Percentiles rank a stretch among this genome's conserved stretches.
Evolutionary conservation across 2,888 invertebrate genomes (phyloP).

Genomic region (Himalopsyche japonica): DNA sequence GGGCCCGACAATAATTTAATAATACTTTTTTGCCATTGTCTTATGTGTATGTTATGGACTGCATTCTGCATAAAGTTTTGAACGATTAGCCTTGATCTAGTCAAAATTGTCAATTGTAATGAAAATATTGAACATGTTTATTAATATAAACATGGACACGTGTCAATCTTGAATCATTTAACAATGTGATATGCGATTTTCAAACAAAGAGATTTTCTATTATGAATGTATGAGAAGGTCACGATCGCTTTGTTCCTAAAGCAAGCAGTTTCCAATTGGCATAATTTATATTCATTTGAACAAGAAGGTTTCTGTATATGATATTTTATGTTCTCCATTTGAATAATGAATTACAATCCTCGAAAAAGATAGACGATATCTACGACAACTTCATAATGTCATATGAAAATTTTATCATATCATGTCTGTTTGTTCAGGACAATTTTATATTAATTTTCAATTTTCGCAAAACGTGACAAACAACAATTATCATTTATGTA

Average conservation of each 20-base stretch:
- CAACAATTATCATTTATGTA: too few species aligned
- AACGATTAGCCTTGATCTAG: too few species aligned
- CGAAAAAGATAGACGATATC: too few species aligned
- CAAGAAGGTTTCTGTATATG: background rate
- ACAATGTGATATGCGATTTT: background rate
- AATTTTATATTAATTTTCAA: too few species aligned
- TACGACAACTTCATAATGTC: too few species aligned
- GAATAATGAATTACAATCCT: background rate
- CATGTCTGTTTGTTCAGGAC: too few species aligned
- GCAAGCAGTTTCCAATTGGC: background rate
- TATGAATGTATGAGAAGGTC: background rate
- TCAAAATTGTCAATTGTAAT: background rate
- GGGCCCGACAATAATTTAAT: too few species aligned
- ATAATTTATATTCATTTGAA: constrained; percentile 1
- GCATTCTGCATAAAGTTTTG: too few species aligned
- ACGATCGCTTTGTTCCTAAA: background rate
- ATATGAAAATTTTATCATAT: too few species aligned
- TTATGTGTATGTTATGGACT: too few species aligned
- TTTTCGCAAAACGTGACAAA: too few species aligned
- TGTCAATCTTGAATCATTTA: background rate
- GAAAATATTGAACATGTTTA: background rate
- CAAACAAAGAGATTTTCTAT: background rate
- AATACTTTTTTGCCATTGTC: too few species aligned
- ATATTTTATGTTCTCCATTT: background rate
- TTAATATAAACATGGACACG: background rate